Percentiles rank a stretch among this genome's conserved stretches.
Conservation (phyloP, 2,888 invertebrate genomes). For the Ryuthela nishihirai region DNA sequence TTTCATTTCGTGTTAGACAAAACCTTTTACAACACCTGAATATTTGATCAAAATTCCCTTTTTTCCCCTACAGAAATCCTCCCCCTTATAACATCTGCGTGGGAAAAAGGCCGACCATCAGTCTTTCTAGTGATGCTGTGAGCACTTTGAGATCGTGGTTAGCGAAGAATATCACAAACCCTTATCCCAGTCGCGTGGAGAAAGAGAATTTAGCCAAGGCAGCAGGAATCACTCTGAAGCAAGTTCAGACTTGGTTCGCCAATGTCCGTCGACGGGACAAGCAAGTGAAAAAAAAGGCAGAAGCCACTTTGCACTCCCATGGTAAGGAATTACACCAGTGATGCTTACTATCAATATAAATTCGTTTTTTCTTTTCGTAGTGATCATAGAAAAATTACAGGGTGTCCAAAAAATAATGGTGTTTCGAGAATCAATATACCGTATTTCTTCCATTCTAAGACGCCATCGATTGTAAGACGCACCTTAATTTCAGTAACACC, state of each 20-base stretch:
- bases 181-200: not conserved
- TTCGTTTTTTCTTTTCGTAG: too few relatives aligned
- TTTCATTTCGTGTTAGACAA: too few relatives aligned
- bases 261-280: not conserved
- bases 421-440: too few relatives aligned
- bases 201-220: not conserved
- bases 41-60: too few relatives aligned
- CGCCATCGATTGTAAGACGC: too few relatives aligned
- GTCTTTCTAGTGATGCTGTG: not conserved
- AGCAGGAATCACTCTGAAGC: not conserved
- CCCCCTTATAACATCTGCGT: not conserved
- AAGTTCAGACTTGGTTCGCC: not conserved
- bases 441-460: too few relatives aligned
- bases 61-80: not conserved
- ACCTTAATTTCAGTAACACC: too few relatives aligned
- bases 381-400: too few relatives aligned
- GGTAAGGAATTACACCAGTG: not conserved
- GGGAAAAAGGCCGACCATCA: not conserved
- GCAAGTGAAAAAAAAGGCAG: not conserved
- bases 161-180: not conserved
- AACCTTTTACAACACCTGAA: too few relatives aligned
- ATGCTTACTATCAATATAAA: too few relatives aligned
- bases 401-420: too few relatives aligned
- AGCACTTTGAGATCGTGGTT: not conserved
- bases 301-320: not conserved